Base-by-base conservation (phyloP, 2,113 vertebrate genomes). In the Anolis sagrei region DNA sequence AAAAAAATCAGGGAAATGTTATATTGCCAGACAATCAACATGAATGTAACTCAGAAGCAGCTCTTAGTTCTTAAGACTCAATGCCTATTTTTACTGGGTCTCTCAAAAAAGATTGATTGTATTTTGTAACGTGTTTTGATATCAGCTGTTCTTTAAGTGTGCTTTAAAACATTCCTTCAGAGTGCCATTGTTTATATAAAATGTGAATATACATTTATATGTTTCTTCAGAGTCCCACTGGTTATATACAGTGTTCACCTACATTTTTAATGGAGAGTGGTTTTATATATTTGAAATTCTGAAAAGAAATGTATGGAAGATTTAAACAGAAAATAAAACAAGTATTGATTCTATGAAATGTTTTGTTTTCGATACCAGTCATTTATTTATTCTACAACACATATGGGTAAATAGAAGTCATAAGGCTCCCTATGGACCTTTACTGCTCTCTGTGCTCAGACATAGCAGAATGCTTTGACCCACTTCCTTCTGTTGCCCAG, bases 241-340 rank as follows among this genome's bases (percentile, higher is more conserved):
- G n/a, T n/a, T n/a, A n/a, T n/a, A n/a, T n/a, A n/a, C n/a, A n/a
- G n/a, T n/a, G n/a, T n/a, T n/a, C n/a, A n/a, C n/a, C n/a, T 49
- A 27, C 39, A 78, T 92, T 94, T 89, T 88, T 61, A 79, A 93
- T 88, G 73, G 73, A 80, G 82, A 76, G 66, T 29, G 76, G 18
- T 89, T 96, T 94, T 93, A 70, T 92, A 92, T 82, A 77, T 39
- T 89, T 32, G 87, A 84, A 89, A 89, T 81, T 29, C 62, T 82
- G 76, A 83, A 89, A 29, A 81, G 89, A 94, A 88, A 93, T 93
- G 87, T 91, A 88, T 88, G 92, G 79, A 79, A 85, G 54, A 13
- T 93, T 96, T 95, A 95, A 94, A 95, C 96, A 96, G 7, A 29
- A 87, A 69, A 34, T 76, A 84, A 87, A 69, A 34, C 8, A 32